These are phyloP conservation scores for Hydrocynus forskahlii DNA, from an alignment of 2,797 vertebrate species.

Conservation along the genomic window DNA sequence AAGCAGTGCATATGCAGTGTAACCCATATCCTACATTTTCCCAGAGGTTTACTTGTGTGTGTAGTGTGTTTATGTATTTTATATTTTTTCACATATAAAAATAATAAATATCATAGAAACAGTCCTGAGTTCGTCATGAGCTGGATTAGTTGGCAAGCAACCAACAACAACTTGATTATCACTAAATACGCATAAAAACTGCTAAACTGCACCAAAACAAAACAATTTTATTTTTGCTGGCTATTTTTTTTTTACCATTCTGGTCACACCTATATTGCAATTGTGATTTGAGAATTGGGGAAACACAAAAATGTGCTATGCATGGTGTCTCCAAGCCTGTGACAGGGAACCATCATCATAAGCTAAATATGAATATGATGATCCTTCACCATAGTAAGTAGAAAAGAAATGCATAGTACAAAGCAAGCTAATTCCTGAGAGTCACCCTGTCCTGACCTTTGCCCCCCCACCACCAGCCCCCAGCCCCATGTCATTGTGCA, in stretches of 20 bases:
- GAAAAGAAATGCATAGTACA: not conserved
- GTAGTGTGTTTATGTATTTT: too few species aligned
- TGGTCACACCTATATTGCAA: not conserved
- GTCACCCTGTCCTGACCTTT: constrained; percentile 57
- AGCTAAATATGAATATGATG: not conserved
- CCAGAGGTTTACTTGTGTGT: too few species aligned
- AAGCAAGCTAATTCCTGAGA: constrained; percentile 43
- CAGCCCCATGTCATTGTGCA: constrained; percentile 73
- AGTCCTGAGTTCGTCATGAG: too few species aligned
- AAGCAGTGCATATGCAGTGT: too few species aligned
- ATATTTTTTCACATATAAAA: too few species aligned
- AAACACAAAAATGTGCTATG: not conserved
- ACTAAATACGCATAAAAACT: not conserved
- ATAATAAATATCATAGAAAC: too few species aligned
- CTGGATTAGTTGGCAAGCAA: too few species aligned
- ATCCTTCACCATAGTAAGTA: constrained; percentile 7
- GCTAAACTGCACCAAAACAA: not conserved
- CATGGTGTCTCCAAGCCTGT: not conserved
- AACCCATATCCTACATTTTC: too few species aligned
- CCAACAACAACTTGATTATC: not conserved
- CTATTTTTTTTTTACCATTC: not conserved
- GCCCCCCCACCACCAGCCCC: constrained; percentile 57
- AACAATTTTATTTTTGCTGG: not conserved
- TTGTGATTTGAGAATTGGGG: not conserved
- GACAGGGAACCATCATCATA: not conserved